Evolutionary conservation across 2,888 invertebrate genomes (phyloP), one percentile per base, ranked within the genome.

Genomic region (Achlya flavicornis): DNA sequence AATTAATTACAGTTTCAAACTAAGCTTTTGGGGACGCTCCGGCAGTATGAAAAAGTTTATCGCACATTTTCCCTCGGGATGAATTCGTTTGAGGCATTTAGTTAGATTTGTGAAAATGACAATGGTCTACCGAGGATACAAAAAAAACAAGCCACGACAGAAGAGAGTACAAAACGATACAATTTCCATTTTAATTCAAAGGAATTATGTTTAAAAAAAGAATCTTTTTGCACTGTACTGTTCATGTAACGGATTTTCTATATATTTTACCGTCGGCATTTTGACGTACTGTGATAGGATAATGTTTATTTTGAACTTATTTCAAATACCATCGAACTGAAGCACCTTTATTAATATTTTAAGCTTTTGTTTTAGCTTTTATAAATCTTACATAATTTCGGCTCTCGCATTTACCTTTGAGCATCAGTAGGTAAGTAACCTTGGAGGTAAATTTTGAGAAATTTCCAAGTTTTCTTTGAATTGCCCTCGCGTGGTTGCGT

Each of bases 1-100:
- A 89, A 89, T 90, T 90, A 90, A 90, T 91, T 89, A 90, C 84
- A 85, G 85, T 87, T 87, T 73, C 70, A 74, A 83, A 83, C 82
- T 81, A 80, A 79, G 85, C 83, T 85, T 86, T 81, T 74, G 65
- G 79, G 79, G 75, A 77, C 76, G 26, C 60, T 14, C 60, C 71
- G 76, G 64, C 72, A 66, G 70, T 74, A 77, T 74, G 72, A 81
- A 84, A 87, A 87, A 84, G 79, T 84, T 87, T 73, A 76, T 73
- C 75, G 68, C 69, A 69, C 72, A 74, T 80, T 74, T 80, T 79
- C 76, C 77, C 74, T 68, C 61, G 63, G 64, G 72, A 66, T 74
- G 71, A 68, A 68, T 71, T 64, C 68, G 64, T 73, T 71, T 26
- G 63, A 71, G 65, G 61, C 64, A 68, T 71, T 67, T 68, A 48